Evolutionary conservation across 2,888 invertebrate genomes (phyloP), one percentile per base, ranked within the genome.

Genomic region (Spisula solida): DNA sequence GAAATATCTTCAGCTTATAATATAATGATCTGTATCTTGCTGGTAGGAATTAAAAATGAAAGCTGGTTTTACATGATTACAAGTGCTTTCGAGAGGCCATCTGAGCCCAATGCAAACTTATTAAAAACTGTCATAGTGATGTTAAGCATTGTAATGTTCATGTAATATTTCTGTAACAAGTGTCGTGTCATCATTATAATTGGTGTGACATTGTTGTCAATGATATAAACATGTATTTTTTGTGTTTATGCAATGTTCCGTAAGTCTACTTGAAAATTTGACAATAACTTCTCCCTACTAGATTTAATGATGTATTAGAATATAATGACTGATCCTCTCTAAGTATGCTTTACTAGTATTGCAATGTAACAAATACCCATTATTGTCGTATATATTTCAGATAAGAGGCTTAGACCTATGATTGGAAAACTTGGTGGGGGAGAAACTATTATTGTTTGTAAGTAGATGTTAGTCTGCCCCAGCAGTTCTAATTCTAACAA

Each of bases 341-440:
- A 85, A 70, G 70, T 70, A 70, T 70, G 2, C 31, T 31, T 31
- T 75, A 14, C 55, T 81, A 56, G 34, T 31, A 25, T 70, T 47
- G 10, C 31, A 47, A 41, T 81, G 81, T 86, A 86, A 81, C 81
- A 81, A 75, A 81, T 81, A 75, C 29, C 81, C 34, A 81, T 86
- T 81, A 86, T 86, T 81, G 80, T 86, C 31, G 70, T 81, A 51
- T 81, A 81, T 75, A 31, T 86, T 34, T 81, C 31, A 51, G 18
- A 55, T 86, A 86, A 86, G 81, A 70, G 86, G 86, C 86, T 86
- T 86, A 86, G 31, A 75, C 20, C 5, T 70, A 55, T 75, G 81
- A 86, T 86, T 70, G 78, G n/a, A 75, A 41, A 55, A 55, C 51
- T 85, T 51, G 78, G 56, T 78, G 56, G 78, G 78, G 85, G 85